These are phyloP conservation scores for Linyphia triangularis DNA, from an alignment of 2,888 invertebrate genomes.

Conservation along the genomic window DNA sequence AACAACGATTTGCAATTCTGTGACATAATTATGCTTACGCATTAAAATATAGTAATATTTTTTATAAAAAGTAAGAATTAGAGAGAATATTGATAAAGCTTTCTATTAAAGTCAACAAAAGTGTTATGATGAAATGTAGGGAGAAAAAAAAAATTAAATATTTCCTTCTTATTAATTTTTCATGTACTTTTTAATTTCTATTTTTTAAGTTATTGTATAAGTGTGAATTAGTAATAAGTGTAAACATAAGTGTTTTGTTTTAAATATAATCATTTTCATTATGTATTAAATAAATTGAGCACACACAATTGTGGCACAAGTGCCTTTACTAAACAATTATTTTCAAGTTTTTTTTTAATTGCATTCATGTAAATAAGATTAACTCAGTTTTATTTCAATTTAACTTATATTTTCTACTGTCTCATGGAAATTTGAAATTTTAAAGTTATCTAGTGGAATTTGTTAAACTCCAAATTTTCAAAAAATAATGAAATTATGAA, in stretches of 20 bases:
- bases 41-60: conserved; percentile 55
- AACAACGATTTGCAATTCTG: conserved; percentile 52
- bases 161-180: background rate
- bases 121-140: background rate
- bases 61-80: conserved; percentile 33
- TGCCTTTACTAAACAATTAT: conserved; percentile 11
- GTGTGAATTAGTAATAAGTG: background rate
- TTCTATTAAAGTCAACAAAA: conserved; percentile 17
- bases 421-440: too few species aligned
- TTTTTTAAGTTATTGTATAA: too few species aligned
- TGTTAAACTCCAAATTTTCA: too few species aligned
- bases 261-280: background rate
- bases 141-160: conserved; percentile 4
- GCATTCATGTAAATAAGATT: too few species aligned
- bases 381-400: too few species aligned
- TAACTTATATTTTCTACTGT: too few species aligned
- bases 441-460: too few species aligned
- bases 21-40: conserved; percentile 49
- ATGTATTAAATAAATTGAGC: conserved; percentile 4
- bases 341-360: too few species aligned
- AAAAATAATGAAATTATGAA: too few species aligned
- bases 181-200: background rate
- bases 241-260: background rate
- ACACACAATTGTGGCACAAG: conserved; percentile 31
- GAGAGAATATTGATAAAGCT: background rate